These are phyloP conservation scores for Apostichopus japonicus DNA, from an alignment of 35 echinoderm and acorn worm species.

Conservation along the genomic window DNA sequence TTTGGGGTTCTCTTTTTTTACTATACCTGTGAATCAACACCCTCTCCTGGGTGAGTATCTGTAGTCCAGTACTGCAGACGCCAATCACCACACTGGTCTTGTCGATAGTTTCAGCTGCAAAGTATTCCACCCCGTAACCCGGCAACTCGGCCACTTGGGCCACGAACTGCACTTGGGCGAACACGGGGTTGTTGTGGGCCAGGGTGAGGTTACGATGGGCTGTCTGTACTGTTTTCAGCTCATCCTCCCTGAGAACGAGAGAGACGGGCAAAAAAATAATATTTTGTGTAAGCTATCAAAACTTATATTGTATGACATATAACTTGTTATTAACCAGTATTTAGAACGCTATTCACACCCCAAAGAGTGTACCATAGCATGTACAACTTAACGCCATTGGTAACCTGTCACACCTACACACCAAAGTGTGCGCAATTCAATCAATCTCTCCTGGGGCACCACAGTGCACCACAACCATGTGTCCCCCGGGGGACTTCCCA, in stretches of 20 bases:
- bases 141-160: slow-evolving; percentile 71
- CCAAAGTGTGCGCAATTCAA: too few relatives aligned
- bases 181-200: slow-evolving; percentile 50
- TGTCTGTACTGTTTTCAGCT: slow-evolving; percentile 57
- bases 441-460: too few relatives aligned
- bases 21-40: slow-evolving; percentile 78
- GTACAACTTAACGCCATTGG: too few relatives aligned
- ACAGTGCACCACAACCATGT: too few relatives aligned
- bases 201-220: slow-evolving; percentile 63
- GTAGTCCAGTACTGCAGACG: slow-evolving; percentile 78
- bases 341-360: too few relatives aligned
- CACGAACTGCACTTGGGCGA: slow-evolving; percentile 88
- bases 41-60: slow-evolving; percentile 78
- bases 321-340: too few relatives aligned
- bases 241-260: slow-evolving; percentile 69
- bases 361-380: too few relatives aligned
- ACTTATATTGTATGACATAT: too few relatives aligned
- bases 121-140: slow-evolving; percentile 96
- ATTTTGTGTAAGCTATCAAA: too few relatives aligned
- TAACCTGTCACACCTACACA: too few relatives aligned
- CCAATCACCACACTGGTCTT: slow-evolving; percentile 86
- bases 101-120: slow-evolving; percentile 83
- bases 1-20: too few relatives aligned
- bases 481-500: too few relatives aligned
- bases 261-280: not conserved